Conservation (phyloP, 2,797 vertebrate species). For the Leptatherina wallacei region DNA sequence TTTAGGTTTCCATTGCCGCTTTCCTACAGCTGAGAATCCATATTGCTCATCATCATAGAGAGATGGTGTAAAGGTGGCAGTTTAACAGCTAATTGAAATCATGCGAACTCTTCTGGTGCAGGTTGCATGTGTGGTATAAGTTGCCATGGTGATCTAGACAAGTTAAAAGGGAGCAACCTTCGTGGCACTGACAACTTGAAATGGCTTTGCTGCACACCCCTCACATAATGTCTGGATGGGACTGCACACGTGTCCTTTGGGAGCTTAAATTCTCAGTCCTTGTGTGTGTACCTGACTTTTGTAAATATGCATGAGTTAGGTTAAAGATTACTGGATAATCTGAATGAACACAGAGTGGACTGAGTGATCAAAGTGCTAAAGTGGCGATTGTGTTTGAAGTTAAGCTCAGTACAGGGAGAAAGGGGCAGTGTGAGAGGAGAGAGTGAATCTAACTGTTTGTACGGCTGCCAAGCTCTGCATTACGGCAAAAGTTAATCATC, state of each 20-base stretch:
- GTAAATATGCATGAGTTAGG: not conserved
- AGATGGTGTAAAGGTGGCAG: too few species aligned
- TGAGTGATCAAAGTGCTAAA: not conserved
- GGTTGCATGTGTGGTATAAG: not conserved
- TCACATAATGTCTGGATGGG: not conserved
- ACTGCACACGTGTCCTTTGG: not conserved
- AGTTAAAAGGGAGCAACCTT: not conserved
- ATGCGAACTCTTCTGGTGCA: too few species aligned
- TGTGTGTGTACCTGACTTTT: not conserved
- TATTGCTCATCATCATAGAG: not conserved
- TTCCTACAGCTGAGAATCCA: not conserved
- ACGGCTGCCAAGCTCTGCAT: conserved; percentile 37
- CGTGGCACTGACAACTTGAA: not conserved
- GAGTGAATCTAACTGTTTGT: conserved; percentile 16
- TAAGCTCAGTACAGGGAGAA: not conserved
- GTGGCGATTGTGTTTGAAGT: not conserved
- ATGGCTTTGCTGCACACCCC: not conserved
- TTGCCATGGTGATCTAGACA: not conserved
- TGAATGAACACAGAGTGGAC: not conserved
- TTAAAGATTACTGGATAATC: not conserved
- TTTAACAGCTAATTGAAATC: not conserved
- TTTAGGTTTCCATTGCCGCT: not conserved
- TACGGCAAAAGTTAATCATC: conserved; percentile 27
- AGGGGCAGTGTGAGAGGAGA: not conserved
- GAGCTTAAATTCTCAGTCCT: not conserved